These are phyloP conservation scores for Onychostruthus taczanowskii DNA, from an alignment of 2,113 vertebrate genomes.

Conservation along the genomic window DNA sequence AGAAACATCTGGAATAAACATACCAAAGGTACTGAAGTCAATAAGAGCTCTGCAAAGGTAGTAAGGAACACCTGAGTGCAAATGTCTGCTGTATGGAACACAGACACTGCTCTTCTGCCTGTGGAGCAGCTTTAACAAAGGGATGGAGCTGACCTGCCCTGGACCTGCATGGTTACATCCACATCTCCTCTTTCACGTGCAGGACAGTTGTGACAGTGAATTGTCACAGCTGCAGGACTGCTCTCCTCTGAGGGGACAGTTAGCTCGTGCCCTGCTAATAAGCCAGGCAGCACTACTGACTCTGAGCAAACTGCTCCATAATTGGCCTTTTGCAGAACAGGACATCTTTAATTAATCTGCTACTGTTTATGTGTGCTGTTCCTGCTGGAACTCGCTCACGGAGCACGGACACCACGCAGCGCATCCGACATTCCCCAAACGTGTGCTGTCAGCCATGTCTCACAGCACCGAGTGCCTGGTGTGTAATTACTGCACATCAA, in stretches of 20 bases:
- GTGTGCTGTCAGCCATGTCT: background rate
- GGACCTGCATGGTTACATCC: background rate
- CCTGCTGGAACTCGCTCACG: background rate
- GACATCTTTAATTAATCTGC: slow-evolving; percentile 46
- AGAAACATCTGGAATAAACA: background rate
- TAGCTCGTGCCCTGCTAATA: background rate
- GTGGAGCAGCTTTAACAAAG: background rate
- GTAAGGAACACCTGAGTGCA: background rate
- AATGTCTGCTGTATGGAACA: background rate
- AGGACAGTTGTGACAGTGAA: background rate
- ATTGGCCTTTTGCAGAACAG: background rate
- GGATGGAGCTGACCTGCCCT: background rate
- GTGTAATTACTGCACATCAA: background rate
- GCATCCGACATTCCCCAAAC: background rate
- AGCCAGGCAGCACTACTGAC: background rate
- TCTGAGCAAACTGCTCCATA: background rate
- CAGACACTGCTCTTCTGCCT: background rate
- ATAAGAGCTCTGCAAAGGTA: background rate
- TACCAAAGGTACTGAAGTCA: background rate
- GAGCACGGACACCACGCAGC: background rate
- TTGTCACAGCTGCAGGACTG: background rate
- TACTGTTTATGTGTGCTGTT: background rate
- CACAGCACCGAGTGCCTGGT: background rate
- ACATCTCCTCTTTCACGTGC: background rate
- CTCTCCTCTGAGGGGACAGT: background rate